phyloP scores from a whole-genome alignment of 2,888 invertebrate genomes.

The Tuta absoluta region DNA sequence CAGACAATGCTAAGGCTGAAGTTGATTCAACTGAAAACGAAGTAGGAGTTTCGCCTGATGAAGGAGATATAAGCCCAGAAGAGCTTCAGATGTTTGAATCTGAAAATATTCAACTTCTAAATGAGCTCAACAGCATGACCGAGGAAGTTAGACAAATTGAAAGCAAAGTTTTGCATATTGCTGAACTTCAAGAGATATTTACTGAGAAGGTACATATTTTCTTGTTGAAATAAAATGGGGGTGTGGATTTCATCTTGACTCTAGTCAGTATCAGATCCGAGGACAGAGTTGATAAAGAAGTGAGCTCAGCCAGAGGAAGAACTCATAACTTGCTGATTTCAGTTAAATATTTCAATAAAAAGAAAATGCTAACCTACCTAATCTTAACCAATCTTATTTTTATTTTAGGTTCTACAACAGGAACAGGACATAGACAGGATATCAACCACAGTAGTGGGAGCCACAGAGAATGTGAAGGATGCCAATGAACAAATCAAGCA shows the following conservation, averaged over 20 bases:
- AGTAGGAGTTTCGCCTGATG: conserved; percentile 76
- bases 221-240: too few relatives aligned
- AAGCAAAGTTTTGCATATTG: conserved; percentile 96
- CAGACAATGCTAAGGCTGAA: conserved; percentile 55
- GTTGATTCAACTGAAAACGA: conserved; percentile 71
- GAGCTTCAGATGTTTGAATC: conserved; percentile 96
- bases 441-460: conserved; percentile 91
- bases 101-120: conserved; percentile 93
- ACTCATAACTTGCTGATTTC: too few relatives aligned
- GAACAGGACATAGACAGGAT: conserved; percentile 96
- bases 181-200: conserved; percentile 96
- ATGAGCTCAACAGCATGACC: conserved; percentile 92
- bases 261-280: too few relatives aligned
- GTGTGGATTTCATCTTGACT: too few relatives aligned
- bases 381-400: conserved; percentile 40
- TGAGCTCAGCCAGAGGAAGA: too few relatives aligned
- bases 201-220: conserved; percentile 88
- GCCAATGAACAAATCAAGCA: conserved; percentile 98
- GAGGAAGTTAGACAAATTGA: conserved; percentile 96
- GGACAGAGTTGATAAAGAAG: too few relatives aligned
- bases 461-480: conserved; percentile 97
- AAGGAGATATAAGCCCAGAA: conserved; percentile 88
- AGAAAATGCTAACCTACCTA: too few relatives aligned
- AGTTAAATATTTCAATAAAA: too few relatives aligned
- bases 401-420: conserved; percentile 88